Conservation (phyloP, 2,797 vertebrate genomes). For the Pipistrellus kuhlii region DNA sequence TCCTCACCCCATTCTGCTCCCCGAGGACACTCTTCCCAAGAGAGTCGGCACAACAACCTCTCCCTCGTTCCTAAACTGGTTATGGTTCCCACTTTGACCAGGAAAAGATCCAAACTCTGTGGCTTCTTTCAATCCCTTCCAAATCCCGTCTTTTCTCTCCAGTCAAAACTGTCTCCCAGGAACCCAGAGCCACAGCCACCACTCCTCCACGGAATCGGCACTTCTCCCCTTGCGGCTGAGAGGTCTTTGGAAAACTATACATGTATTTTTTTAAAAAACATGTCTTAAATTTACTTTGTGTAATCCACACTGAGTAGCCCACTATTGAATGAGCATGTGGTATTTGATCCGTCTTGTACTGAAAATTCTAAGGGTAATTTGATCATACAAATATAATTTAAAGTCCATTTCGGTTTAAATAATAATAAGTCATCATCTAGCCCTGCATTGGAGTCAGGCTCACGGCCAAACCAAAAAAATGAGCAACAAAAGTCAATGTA, state of each 20-base stretch:
- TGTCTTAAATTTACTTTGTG: slow-evolving; percentile 32
- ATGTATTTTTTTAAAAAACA: neutral
- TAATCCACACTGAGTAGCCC: neutral
- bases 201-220: neutral
- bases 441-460: neutral
- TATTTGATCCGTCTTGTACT: neutral
- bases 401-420: slow-evolving; percentile 61
- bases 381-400: slow-evolving; percentile 61
- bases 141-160: slow-evolving; percentile 17
- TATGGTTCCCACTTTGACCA: neutral
- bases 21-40: slow-evolving; percentile 2
- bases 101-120: slow-evolving; percentile 49
- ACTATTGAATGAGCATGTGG: neutral
- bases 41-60: neutral
- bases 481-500: slow-evolving; percentile 12
- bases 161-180: slow-evolving; percentile 38
- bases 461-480: slow-evolving; percentile 51
- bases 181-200: slow-evolving; percentile 34
- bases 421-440: slow-evolving; percentile 36
- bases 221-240: neutral
- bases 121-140: slow-evolving; percentile 15
- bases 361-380: slow-evolving; percentile 44
- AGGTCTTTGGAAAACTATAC: neutral
- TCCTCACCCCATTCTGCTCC: neutral
- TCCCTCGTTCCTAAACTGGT: slow-evolving; percentile 48